Conservation (phyloP, 2,797 vertebrate genomes). For the Remorina albescens region DNA sequence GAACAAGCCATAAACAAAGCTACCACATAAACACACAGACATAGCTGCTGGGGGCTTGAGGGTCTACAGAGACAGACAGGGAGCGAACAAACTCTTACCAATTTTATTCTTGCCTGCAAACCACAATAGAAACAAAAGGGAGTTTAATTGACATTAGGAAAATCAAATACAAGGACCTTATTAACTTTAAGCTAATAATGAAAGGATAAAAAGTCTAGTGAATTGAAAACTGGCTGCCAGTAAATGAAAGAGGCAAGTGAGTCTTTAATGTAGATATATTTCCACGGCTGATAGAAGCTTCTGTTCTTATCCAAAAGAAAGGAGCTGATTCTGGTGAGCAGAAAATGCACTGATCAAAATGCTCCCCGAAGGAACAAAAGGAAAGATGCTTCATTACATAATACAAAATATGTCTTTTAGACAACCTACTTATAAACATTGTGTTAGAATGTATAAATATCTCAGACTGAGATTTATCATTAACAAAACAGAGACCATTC, state of each 20-base stretch:
- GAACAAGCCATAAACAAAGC: slow-evolving; percentile 60
- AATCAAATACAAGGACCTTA: slow-evolving; percentile 38
- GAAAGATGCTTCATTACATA: slow-evolving; percentile 8
- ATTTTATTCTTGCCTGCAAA: slow-evolving; percentile 91
- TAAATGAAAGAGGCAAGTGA: slow-evolving; percentile 8
- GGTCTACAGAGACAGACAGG: slow-evolving; percentile 53
- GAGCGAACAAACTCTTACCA: slow-evolving; percentile 84
- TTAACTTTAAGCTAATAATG: slow-evolving; percentile 1
- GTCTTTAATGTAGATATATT: slow-evolving; percentile 24
- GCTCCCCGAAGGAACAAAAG: not conserved
- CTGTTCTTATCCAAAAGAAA: slow-evolving; percentile 22
- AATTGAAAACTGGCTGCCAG: not conserved
- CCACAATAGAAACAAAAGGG: slow-evolving; percentile 70
- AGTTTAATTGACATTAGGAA: slow-evolving; percentile 65
- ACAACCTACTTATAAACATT: slow-evolving; percentile 34
- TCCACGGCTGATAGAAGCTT: slow-evolving; percentile 44
- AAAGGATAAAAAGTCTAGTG: not conserved
- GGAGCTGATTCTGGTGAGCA: slow-evolving; percentile 14
- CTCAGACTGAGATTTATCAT: slow-evolving; percentile 59
- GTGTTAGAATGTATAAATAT: slow-evolving; percentile 27
- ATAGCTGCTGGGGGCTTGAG: slow-evolving; percentile 59
- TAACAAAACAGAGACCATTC: slow-evolving; percentile 64
- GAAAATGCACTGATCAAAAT: slow-evolving; percentile 30
- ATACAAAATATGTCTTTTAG: slow-evolving; percentile 23
- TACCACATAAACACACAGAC: slow-evolving; percentile 46